Percentiles rank a stretch among this genome's conserved stretches.
These are phyloP conservation scores for Dipodomys ordii DNA, from an alignment of 2,113 vertebrate species.

Conservation along the genomic window DNA sequence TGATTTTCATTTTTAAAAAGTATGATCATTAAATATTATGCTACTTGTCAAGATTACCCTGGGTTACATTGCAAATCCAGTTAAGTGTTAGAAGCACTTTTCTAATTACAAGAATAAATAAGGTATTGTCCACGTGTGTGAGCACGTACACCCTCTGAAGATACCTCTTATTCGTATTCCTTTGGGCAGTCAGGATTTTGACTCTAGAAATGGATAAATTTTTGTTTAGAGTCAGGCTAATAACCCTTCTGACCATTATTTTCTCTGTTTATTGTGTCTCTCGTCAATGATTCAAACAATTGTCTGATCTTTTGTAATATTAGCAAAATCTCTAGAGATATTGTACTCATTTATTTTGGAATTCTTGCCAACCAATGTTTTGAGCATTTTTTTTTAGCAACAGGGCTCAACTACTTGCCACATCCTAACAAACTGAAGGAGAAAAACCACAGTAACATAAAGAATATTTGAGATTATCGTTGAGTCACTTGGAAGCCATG, in stretches of 20 bases:
- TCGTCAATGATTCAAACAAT: background rate
- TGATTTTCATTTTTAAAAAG: background rate
- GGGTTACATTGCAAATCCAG: background rate
- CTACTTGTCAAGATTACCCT: background rate
- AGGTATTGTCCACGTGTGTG: accelerated
- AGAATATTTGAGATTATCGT: background rate
- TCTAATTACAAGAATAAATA: background rate
- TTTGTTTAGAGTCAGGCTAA: background rate
- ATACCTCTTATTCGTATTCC: background rate
- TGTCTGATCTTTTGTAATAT: background rate
- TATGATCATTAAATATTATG: background rate
- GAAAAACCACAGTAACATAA: background rate
- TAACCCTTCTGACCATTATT: background rate
- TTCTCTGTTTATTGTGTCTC: background rate
- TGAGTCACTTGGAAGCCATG: background rate
- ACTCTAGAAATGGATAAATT: background rate
- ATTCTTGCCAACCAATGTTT: background rate
- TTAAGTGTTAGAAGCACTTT: background rate
- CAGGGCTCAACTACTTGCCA: background rate
- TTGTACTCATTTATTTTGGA: background rate
- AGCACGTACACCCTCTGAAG: background rate
- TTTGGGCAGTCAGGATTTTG: background rate
- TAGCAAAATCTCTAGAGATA: background rate
- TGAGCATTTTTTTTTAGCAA: background rate
- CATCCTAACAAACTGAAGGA: background rate